phyloP scores from a whole-genome alignment of 2,113 vertebrate genomes.

The Onychorhynchus coronatus region DNA sequence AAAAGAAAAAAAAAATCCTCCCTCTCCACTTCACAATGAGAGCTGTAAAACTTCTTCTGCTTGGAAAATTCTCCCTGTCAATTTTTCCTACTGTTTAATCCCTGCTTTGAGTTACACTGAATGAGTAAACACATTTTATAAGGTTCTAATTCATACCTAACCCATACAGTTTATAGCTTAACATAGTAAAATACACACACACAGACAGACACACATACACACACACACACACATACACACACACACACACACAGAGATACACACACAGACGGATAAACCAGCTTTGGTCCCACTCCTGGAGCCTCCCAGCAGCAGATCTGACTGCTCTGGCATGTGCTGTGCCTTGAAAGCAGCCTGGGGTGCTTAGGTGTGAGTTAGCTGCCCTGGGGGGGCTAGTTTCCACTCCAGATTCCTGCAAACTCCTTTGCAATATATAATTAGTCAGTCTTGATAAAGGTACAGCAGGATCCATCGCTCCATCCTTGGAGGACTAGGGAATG shows the following conservation, averaged over 20 bases:
- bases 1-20: not conserved
- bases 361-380: not conserved
- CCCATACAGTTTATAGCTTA: constrained; percentile 61
- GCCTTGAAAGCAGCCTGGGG: not conserved
- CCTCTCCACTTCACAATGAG: constrained; percentile 66
- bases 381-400: not conserved
- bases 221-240: not conserved
- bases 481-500: not conserved
- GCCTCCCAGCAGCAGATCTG: not conserved
- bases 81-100: constrained; percentile 79
- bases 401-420: not conserved
- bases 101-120: constrained; percentile 68
- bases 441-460: not conserved
- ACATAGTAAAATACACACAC: constrained; percentile 58
- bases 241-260: not conserved
- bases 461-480: accelerated
- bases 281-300: not conserved
- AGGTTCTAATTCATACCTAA: constrained; percentile 74
- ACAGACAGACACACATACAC: not conserved
- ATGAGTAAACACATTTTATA: constrained; percentile 76
- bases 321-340: not conserved
- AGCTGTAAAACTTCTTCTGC: constrained; percentile 68
- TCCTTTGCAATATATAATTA: not conserved
- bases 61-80: constrained; percentile 71
- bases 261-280: not conserved